Evolutionary conservation across 1,140 invertebrate genomes (phyloP).

Genomic region (Helicoverpa armigera): DNA sequence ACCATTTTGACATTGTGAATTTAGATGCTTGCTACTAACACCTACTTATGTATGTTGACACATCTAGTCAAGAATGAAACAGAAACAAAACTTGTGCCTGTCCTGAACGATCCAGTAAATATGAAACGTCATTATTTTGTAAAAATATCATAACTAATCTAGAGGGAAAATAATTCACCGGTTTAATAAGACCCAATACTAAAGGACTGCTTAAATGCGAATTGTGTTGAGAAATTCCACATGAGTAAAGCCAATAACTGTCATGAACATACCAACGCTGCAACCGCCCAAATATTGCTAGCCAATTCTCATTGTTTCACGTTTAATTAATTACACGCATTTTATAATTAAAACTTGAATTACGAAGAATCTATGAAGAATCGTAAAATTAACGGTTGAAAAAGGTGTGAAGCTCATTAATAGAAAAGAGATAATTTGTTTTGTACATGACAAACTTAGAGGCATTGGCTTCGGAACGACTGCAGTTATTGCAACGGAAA

Average conservation of each 20-base stretch:
- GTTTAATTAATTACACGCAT: slow-evolving; percentile 1
- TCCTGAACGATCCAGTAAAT: neutral
- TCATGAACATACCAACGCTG: neutral
- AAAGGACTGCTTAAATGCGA: too few relatives aligned
- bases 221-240: neutral
- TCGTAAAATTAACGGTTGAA: neutral
- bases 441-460: too few relatives aligned
- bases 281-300: neutral
- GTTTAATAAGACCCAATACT: neutral
- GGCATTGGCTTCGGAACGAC: too few relatives aligned
- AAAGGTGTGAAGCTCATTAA: too few relatives aligned
- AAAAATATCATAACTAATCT: neutral
- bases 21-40: neutral
- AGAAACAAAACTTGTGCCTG: too few relatives aligned
- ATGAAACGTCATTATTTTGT: neutral
- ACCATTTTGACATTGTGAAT: neutral
- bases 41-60: too few relatives aligned
- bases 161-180: neutral
- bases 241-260: too few relatives aligned
- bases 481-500: too few relatives aligned
- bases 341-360: neutral
- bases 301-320: neutral
- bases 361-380: neutral
- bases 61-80: too few relatives aligned
- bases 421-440: too few relatives aligned